Evolutionary conservation across 2,888 invertebrate species (phyloP), one percentile per base, ranked within the genome.

Genomic region (Zelleria hepariella): DNA sequence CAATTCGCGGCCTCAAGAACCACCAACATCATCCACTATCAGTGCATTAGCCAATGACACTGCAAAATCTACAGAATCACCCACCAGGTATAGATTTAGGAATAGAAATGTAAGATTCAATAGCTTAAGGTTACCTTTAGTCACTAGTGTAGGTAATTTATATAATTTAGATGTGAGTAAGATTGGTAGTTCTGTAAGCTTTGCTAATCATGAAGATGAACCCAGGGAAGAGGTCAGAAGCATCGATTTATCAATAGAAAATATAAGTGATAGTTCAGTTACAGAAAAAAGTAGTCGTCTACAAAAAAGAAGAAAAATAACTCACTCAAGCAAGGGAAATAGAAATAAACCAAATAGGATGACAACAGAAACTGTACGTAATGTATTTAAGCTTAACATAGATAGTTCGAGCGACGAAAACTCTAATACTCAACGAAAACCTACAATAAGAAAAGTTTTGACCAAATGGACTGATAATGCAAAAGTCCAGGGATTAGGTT

Each of bases 391-490:
- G 56, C 57, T 58, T 42, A 20, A 63, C 7, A 42, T 56, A 25
- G 26, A 15, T 59, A 15, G 65, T 58, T 60, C 60, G 23, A 60
- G 64, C 59, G 57, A 62, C 5, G 25, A 60, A 61, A 24, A 56
- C 61, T 51, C 21, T 54, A 52, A 62, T 8, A 64, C 68, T 23
- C 73, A 63, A 61, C 75, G 69, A 60, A 86, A 77, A 66, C 76
- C 82, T n/a, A 62, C 71, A 7, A 88, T 86, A 24, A 78, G 72
- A 74, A 89, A 86, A 73, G 79, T 90, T 3, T 65, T 90, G 1
- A 90, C 90, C 0, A 90, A 90, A 75, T 90, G 90, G 91, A 84
- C 82, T 0, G 90, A 90, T 63, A 78, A 80, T 65, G 82, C 86
- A 1, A 86, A 85, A 65, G 74, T 80, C 54, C 81, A 85, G 53